A percentile compares a stretch with the other conserved stretches of the same genome.
These are phyloP conservation scores for Coluber constrictor DNA, from an alignment of 2,797 vertebrate species.

Conservation along the genomic window DNA sequence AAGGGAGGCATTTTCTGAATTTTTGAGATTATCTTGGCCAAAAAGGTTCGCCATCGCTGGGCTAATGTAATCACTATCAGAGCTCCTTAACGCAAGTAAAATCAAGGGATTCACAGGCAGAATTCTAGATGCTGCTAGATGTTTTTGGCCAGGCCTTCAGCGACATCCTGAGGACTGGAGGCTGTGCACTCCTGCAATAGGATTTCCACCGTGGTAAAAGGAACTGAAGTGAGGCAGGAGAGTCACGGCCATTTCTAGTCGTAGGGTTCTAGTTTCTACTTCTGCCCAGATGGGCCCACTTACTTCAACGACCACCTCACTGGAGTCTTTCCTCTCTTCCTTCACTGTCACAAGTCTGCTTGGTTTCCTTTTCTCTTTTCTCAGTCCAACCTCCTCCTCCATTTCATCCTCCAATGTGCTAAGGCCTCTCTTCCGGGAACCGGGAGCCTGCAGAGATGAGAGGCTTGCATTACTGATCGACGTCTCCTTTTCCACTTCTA, in stretches of 20 bases:
- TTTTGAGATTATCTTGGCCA: no score
- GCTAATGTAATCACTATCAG: no score
- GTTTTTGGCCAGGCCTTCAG: no score
- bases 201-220: not conserved
- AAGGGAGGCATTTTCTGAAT: no score
- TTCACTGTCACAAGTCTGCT: conserved; percentile 75
- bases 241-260: no score
- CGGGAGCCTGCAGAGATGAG: conserved; percentile 54
- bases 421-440: conserved; percentile 76
- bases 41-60: no score
- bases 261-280: not conserved
- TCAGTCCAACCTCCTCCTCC: conserved; percentile 73
- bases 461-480: not conserved
- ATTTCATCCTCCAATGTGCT: conserved; percentile 72
- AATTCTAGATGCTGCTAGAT: no score
- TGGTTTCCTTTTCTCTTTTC: conserved; percentile 76
- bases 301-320: conserved; percentile 67
- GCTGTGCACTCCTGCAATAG: not conserved
- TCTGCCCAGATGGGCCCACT: not conserved
- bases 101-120: no score
- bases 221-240: not conserved
- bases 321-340: conserved; percentile 69
- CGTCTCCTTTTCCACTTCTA: not conserved
- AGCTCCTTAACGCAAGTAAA: no score
- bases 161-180: not conserved